phyloP scores from a whole-genome alignment of 1,140 invertebrate genomes.

The Archegozetes longisetosus region DNA sequence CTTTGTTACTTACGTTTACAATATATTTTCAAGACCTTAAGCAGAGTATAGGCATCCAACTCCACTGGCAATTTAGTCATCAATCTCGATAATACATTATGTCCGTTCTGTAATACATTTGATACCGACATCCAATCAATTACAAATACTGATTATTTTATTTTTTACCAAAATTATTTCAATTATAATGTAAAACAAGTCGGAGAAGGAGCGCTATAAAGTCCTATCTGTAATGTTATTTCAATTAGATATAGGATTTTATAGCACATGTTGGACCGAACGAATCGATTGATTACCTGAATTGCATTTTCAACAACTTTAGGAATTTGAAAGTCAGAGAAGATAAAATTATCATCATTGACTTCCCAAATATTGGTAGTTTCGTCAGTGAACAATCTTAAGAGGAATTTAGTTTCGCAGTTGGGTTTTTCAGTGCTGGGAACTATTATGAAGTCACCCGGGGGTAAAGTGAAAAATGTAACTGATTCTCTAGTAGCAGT shows the following conservation, averaged over 20 bases:
- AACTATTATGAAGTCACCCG: constrained; percentile 59
- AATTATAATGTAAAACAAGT: no score
- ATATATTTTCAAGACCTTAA: constrained; percentile 41
- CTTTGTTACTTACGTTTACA: constrained; percentile 43
- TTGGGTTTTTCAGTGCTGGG: constrained; percentile 51
- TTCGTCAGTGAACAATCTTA: constrained; percentile 51
- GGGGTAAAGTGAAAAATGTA: constrained; percentile 53
- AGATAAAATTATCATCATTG: constrained; percentile 50
- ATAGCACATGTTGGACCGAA: no score
- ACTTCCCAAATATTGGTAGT: constrained; percentile 59
- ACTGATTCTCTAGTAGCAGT: constrained; percentile 47
- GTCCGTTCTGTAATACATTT: background rate
- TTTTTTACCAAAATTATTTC: background rate
- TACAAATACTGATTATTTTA: background rate
- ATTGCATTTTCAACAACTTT: constrained; percentile 6
- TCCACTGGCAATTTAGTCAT: constrained; percentile 36
- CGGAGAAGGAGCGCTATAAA: no score
- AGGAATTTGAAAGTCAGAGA: constrained; percentile 38
- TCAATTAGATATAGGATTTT: no score
- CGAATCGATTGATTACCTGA: no score
- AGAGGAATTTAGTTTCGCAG: constrained; percentile 49
- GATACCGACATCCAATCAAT: background rate
- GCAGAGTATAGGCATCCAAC: constrained; percentile 41
- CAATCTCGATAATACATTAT: constrained; percentile 8
- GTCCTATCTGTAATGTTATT: no score